Conservation (phyloP, 2,797 vertebrate genomes). For the Petrocephalus schoutedeni region DNA sequence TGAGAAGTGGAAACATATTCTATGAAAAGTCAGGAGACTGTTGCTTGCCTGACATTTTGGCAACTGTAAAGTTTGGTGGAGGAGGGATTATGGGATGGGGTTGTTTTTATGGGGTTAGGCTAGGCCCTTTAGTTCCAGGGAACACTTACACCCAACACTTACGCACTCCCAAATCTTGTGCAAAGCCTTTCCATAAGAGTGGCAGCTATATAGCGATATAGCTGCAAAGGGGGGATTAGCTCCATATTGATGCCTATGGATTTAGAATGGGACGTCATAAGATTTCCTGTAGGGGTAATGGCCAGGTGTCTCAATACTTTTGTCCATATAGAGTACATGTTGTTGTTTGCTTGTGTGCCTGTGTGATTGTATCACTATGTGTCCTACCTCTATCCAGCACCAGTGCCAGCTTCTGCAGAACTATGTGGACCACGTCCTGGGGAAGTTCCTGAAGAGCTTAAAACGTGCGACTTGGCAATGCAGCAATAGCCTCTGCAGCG, state of each 20-base stretch:
- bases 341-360: neutral
- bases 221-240: neutral
- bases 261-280: neutral
- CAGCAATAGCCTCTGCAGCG: slow-evolving; percentile 60
- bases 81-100: neutral
- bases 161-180: neutral
- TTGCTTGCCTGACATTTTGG: neutral
- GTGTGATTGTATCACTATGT: neutral
- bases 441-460: slow-evolving; percentile 66
- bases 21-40: neutral
- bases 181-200: too few relatives aligned
- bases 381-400: slow-evolving; percentile 49
- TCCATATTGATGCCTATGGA: neutral
- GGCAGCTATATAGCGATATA: neutral
- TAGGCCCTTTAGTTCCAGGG: neutral
- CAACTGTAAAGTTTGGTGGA: neutral
- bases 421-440: slow-evolving; percentile 66
- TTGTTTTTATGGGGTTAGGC: neutral
- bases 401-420: slow-evolving; percentile 67
- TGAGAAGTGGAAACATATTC: neutral
- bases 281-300: neutral
- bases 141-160: neutral
- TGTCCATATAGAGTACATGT: neutral
- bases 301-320: neutral
- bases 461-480: slow-evolving; percentile 60